Conservation (phyloP, 2,797 vertebrate genomes). For the Mus spretus region DNA sequence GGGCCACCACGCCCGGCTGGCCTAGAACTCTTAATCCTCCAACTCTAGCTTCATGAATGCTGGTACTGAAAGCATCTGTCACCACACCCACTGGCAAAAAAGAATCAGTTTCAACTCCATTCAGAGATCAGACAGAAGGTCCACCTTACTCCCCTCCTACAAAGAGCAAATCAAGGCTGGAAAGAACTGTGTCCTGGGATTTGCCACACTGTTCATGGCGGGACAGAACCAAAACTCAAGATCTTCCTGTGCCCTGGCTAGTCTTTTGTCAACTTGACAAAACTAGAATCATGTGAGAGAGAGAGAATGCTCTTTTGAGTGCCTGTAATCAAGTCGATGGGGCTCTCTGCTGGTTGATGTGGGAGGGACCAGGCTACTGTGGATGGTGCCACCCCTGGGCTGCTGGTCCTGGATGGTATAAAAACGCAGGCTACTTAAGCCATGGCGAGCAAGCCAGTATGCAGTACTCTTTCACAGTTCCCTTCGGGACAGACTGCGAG, state of each 20-base stretch:
- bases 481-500: not conserved
- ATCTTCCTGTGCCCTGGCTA: not conserved
- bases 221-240: not conserved
- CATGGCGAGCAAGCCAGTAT: too few relatives aligned
- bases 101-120: not conserved
- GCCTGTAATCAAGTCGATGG: not conserved
- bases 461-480: not conserved
- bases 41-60: not conserved
- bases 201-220: rapidly evolving
- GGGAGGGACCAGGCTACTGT: not conserved
- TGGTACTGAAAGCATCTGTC: not conserved
- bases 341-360: not conserved
- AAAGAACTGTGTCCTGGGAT: not conserved
- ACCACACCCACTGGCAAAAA: not conserved
- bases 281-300: not conserved
- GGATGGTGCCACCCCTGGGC: not conserved
- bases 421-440: not conserved
- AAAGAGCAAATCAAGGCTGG: not conserved
- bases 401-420: not conserved
- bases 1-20: not conserved
- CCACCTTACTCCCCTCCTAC: not conserved
- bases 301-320: not conserved
- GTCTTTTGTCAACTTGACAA: not conserved
- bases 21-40: not conserved
- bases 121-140: not conserved